Base-by-base conservation (phyloP, 37 sponge, comb jelly and placozoan species). In the Cladorhizidae sp. region DNA sequence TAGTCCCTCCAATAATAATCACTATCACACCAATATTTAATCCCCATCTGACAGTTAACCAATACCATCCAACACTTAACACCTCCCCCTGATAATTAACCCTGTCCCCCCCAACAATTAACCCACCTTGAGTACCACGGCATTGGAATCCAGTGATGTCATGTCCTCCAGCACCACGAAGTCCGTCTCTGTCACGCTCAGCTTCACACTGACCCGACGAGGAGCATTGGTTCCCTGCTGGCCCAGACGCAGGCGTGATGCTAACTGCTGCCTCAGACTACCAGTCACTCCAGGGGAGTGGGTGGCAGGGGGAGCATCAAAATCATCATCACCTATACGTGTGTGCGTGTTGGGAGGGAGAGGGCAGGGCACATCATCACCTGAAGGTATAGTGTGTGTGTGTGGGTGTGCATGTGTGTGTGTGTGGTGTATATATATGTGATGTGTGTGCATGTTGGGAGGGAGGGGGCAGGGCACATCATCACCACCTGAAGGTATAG, bases 111-210 rank as follows among this genome's bases (percentile, higher is more conserved):
- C n/a, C n/a, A n/a, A n/a, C n/a, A n/a, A 45, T 73, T 49, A 43
- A 33, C 57, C 81, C 12, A 85, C 94, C 85, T 94, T 97, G 56
- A 94, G 72, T 3, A 94, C 83, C 0, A 97, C 85, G 62, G 97
- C 97, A 64, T 92, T 91, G 29, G 94, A 87, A 32, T 85, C 72
- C 15, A 64, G 61, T 5, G 57, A 55, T 5, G 90, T 73, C 49
- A 85, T 42, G 58, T 97, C 90, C 76, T 97, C 95, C 40, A 94
- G 84, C n/a, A 97, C 82, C 3, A 96, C 92, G 67, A 94, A 80
- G 67, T 96, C 97, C n/a, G 97, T 96, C 52, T 93, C 94, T 43
- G 97, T 94, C 25, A 96, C 68, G 65, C 89, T 96, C 61, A 96
- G 76, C 54, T 87, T 87, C 17, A 94, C 69, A 23, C 26, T 55